These are phyloP conservation scores for Bubo bubo DNA, from an alignment of 2,113 vertebrate genomes.

Conservation along the genomic window DNA sequence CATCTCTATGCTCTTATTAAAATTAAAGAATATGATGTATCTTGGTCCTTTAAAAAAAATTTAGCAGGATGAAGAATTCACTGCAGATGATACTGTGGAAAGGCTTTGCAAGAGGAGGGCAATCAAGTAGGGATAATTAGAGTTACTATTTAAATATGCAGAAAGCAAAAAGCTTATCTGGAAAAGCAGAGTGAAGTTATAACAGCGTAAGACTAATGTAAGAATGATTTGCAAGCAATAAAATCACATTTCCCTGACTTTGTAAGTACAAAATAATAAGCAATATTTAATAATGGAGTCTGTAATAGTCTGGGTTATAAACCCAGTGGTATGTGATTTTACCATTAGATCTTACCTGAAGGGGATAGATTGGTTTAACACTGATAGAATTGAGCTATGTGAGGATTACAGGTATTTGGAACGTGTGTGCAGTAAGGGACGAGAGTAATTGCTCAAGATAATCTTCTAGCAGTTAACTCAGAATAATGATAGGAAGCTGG, in stretches of 20 bases:
- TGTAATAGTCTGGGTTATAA: conserved; percentile 11
- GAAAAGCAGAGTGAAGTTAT: conserved; percentile 12
- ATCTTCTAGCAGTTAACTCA: neutral
- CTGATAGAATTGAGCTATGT: neutral
- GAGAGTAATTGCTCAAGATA: conserved; percentile 2
- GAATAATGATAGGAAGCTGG: neutral
- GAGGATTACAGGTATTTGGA: conserved; percentile 23
- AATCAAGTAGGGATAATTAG: conserved; percentile 60
- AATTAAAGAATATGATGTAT: conserved; percentile 36
- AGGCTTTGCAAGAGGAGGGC: conserved; percentile 48
- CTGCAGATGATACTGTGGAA: conserved; percentile 42
- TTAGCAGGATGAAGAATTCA: conserved; percentile 33
- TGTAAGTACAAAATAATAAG: conserved; percentile 50
- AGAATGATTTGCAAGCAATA: conserved; percentile 40
- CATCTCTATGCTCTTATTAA: neutral
- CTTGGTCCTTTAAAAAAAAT: conserved; percentile 20
- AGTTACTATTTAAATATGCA: conserved; percentile 66
- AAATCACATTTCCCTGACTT: conserved; percentile 32
- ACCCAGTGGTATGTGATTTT: conserved; percentile 15
- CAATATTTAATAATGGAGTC: neutral
- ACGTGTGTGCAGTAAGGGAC: neutral
- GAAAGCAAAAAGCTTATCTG: conserved; percentile 43
- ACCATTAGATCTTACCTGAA: neutral
- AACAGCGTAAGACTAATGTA: neutral
- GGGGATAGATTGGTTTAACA: conserved; percentile 6